Base-by-base conservation (phyloP, 2,888 invertebrate species). In the Brachylomia viminalis region DNA sequence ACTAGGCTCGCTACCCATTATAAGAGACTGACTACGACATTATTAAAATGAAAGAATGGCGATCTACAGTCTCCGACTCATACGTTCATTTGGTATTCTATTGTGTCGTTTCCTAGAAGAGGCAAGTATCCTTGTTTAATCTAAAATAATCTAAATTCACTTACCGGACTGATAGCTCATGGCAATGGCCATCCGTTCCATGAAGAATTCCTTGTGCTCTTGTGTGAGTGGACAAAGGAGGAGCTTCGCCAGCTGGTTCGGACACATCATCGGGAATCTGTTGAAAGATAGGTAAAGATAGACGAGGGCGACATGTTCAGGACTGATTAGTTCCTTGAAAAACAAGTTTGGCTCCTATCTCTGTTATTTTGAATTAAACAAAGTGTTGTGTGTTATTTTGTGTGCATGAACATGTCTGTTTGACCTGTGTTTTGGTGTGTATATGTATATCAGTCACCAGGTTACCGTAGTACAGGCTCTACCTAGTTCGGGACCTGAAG, bases 251-350 rank as follows among this genome's bases (percentile, higher is more conserved):
- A 99, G 93, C 92, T 99, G 98, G 72, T 98, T 97, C 0, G 99
- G 98, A 30, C 98, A 98, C 99, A 99, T 99, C 99, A 99, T 99
- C 1, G 99, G 98, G 94, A 99, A 99, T 86, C 98, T 96, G 81
- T 2, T 15, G 27, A 54, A 33, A 8, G 17, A 59, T 11, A 7
- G 6, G 23, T 23, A 33, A 2, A 33, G 30, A 59, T 0, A 2
- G n/a, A n/a, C n/a, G n/a, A 30, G 30, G 2, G 33, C 11, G 20
- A 59, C 10, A n/a, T 6, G 2, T 7, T 56, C 27, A 56, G 27
- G 1, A 54, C 47, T 47, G 47, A 47, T 6, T 17, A 17, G 47
- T 47, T 17, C 15, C 47, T 47, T 47, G 47, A 47, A 17, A 17
- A 17, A 47, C 17, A 47, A 17, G 17, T 47, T 47, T 47, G 47